These are phyloP conservation scores for Drosophila hamatofila DNA, from an alignment of 2,888 invertebrate species.

Conservation along the genomic window DNA sequence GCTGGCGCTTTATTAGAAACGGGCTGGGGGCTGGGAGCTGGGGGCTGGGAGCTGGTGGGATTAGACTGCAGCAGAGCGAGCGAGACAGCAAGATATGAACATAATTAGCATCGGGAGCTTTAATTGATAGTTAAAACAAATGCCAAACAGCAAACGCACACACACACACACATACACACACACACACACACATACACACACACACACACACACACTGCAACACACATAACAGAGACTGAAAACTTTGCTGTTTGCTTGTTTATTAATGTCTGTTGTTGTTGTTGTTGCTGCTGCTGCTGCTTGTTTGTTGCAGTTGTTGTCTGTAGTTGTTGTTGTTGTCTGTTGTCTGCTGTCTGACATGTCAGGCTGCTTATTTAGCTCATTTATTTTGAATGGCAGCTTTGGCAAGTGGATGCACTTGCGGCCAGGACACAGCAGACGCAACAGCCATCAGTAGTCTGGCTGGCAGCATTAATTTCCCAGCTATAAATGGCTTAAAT, in stretches of 20 bases:
- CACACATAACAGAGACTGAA: slow-evolving; percentile 26
- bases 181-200: slow-evolving; percentile 6
- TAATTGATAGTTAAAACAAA: slow-evolving; percentile 78
- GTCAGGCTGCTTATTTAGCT: slow-evolving; percentile 78
- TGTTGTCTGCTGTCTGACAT: slow-evolving; percentile 55
- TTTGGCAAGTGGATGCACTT: slow-evolving; percentile 68
- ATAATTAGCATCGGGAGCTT: slow-evolving; percentile 76
- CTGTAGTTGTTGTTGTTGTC: slow-evolving; percentile 22
- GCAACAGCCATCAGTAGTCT: slow-evolving; percentile 24
- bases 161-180: slow-evolving; percentile 10
- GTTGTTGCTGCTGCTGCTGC: slow-evolving; percentile 41
- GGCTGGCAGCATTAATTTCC: slow-evolving; percentile 65
- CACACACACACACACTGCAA: slow-evolving; percentile 2
- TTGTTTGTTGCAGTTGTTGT: slow-evolving; percentile 34
- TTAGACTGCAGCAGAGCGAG: slow-evolving; percentile 6
- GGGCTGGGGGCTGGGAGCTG: not conserved
- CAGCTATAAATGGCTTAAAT: slow-evolving; percentile 71
- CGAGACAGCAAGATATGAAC: slow-evolving; percentile 47
- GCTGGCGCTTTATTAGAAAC: slow-evolving; percentile 5
- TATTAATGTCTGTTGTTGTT: slow-evolving; percentile 61
- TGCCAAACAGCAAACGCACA: slow-evolving; percentile 37
- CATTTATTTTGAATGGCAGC: slow-evolving; percentile 82
- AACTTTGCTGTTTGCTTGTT: slow-evolving; percentile 74
- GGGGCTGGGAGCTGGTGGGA: not conserved
- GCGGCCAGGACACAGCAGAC: slow-evolving; percentile 47